Conservation (phyloP, 2,113 vertebrate species). For the Puffinus mauretanicus region DNA sequence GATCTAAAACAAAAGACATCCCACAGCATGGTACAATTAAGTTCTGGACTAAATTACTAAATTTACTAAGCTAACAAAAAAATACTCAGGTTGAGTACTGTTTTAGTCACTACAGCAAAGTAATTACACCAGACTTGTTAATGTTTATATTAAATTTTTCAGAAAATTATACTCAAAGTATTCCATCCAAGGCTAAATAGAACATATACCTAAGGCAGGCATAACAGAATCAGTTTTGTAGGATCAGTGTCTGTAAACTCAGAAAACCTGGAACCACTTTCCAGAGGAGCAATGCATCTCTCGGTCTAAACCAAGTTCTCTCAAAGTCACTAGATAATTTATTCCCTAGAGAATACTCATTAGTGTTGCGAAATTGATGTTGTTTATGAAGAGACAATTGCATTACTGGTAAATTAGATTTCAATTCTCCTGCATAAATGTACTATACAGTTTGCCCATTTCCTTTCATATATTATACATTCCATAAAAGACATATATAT, state of each 20-base stretch:
- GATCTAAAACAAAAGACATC: background rate
- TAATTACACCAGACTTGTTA: background rate
- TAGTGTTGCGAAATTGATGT: conserved; percentile 52
- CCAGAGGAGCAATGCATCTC: background rate
- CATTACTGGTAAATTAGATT: conserved; percentile 64
- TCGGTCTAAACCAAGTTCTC: conserved; percentile 10
- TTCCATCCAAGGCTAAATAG: background rate
- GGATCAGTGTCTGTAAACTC: background rate
- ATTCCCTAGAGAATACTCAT: conserved; percentile 44
- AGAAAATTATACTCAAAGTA: background rate
- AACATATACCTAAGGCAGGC: background rate
- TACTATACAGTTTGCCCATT: conserved; percentile 48
- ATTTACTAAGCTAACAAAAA: background rate
- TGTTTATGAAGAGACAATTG: conserved; percentile 60
- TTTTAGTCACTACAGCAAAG: background rate
- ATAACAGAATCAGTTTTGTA: background rate
- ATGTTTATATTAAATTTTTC: background rate
- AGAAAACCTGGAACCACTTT: background rate
- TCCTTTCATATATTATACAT: conserved; percentile 60
- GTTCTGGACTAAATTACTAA: background rate
- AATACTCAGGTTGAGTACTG: background rate
- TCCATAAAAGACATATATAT: conserved; percentile 23
- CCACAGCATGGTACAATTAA: background rate
- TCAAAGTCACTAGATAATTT: conserved; percentile 9
- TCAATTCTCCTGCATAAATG: conserved; percentile 25